Conservation (phyloP, 1,140 invertebrate genomes). For the Neomicropteryx cornuta region DNA sequence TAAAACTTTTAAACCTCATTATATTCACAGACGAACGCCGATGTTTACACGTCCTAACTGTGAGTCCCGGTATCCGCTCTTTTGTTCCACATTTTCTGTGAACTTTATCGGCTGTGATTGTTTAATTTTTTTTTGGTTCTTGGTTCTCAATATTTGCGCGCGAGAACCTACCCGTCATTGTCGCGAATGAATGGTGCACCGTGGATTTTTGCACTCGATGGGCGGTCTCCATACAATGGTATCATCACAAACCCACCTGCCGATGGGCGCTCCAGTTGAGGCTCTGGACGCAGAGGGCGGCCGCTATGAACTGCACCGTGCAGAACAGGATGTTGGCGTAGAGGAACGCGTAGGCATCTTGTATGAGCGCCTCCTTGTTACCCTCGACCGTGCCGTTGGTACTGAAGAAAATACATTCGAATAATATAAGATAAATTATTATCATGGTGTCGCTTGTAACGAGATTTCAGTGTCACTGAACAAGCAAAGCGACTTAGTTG, state of each 20-base stretch:
- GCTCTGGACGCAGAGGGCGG: constrained; percentile 44
- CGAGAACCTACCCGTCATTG: constrained; percentile 17
- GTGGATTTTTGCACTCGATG: neutral
- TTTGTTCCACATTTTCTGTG: too few species aligned
- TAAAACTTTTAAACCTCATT: too few species aligned
- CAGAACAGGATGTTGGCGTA: constrained; percentile 43
- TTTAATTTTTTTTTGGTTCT: too few species aligned
- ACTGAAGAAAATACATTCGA: constrained; percentile 14
- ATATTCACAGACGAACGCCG: too few species aligned
- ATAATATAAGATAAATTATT: neutral
- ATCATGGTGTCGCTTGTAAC: too few species aligned
- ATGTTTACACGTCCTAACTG: too few species aligned
- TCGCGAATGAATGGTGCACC: neutral
- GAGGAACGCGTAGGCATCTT: constrained; percentile 50
- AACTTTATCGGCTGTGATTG: too few species aligned
- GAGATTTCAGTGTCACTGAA: too few species aligned
- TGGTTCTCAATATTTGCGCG: constrained; percentile 12
- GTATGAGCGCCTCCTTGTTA: constrained; percentile 46
- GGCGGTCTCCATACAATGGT: neutral
- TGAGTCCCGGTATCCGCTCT: too few species aligned
- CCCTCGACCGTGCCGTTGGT: constrained; percentile 36
- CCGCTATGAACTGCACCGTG: constrained; percentile 42
- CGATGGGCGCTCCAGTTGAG: constrained; percentile 45
- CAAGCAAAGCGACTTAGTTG: too few species aligned
- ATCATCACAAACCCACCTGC: constrained; percentile 30